Evolutionary conservation across 1,140 invertebrate genomes (phyloP).

Genomic region (Schmidtea mediterranea): DNA sequence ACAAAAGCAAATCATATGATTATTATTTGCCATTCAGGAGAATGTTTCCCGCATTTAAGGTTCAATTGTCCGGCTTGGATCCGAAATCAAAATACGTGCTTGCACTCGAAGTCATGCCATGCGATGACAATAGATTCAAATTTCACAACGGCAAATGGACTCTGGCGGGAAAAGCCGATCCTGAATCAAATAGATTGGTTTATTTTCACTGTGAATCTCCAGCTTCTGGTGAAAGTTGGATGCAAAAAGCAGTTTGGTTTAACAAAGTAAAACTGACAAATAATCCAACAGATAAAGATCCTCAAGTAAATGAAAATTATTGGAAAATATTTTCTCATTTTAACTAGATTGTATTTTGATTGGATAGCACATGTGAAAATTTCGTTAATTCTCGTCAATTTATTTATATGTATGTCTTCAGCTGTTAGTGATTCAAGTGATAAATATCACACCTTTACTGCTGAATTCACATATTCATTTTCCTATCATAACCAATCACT

Average conservation of each 20-base stretch:
- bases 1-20: too few relatives aligned
- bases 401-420: too few relatives aligned
- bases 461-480: too few relatives aligned
- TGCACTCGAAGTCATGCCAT: slow-evolving; percentile 84
- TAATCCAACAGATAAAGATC: slow-evolving; percentile 88
- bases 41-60: slow-evolving; percentile 87
- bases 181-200: slow-evolving; percentile 67
- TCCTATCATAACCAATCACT: too few relatives aligned
- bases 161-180: slow-evolving; percentile 27
- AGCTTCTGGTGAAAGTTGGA: slow-evolving; percentile 75
- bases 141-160: slow-evolving; percentile 49
- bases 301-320: slow-evolving; percentile 51
- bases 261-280: slow-evolving; percentile 97
- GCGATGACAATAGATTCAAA: slow-evolving; percentile 82
- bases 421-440: too few relatives aligned
- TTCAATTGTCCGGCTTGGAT: slow-evolving; percentile 55
- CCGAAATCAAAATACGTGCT: slow-evolving; percentile 63
- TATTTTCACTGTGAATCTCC: slow-evolving; percentile 92
- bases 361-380: too few relatives aligned
- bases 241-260: slow-evolving; percentile 84
- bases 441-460: too few relatives aligned
- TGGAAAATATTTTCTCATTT: too few relatives aligned
- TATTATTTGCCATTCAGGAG: too few relatives aligned
- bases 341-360: too few relatives aligned
- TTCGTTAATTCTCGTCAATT: too few relatives aligned